Percentiles rank a stretch among this genome's conserved stretches.
These are phyloP conservation scores for Hypsibius dujardini DNA, from an alignment of 1,140 invertebrate species.

Conservation along the genomic window DNA sequence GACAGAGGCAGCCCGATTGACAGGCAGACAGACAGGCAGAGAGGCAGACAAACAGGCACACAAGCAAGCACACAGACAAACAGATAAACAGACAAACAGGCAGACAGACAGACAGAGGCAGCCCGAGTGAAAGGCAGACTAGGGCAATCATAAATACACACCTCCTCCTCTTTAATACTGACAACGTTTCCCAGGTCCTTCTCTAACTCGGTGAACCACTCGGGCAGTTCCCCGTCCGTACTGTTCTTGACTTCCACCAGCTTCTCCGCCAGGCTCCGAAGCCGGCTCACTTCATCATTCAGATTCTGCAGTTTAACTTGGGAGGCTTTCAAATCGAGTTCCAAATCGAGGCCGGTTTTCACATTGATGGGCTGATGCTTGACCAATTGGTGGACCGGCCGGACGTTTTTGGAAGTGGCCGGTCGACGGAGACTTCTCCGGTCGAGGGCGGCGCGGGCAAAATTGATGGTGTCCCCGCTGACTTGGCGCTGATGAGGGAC, in stretches of 20 bases:
- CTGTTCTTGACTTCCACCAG: background rate
- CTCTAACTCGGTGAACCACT: background rate
- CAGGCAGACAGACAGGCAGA: background rate
- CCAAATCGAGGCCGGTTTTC: background rate
- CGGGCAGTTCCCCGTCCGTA: background rate
- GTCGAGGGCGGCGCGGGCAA: slow-evolving; percentile 72
- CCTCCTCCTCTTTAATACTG: background rate
- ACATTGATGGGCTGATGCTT: background rate
- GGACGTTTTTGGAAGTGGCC: background rate
- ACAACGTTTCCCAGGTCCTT: slow-evolving; percentile 1
- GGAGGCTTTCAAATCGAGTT: background rate
- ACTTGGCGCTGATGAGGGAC: slow-evolving; percentile 61
- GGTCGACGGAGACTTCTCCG: slow-evolving; percentile 59
- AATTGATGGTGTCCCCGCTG: slow-evolving; percentile 45
- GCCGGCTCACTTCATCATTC: background rate
- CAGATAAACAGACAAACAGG: too few species aligned
- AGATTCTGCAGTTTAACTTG: slow-evolving; percentile 10
- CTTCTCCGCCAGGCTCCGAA: background rate
- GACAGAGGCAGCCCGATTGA: background rate
- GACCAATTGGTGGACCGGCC: background rate
- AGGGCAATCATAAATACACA: background rate
- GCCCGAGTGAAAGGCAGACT: background rate
- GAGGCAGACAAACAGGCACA: background rate
- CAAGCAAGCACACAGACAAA: too few species aligned
- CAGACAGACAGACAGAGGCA: too few species aligned